Conservation (phyloP, 2,888 invertebrate species). For the Pyrrhia umbra region DNA sequence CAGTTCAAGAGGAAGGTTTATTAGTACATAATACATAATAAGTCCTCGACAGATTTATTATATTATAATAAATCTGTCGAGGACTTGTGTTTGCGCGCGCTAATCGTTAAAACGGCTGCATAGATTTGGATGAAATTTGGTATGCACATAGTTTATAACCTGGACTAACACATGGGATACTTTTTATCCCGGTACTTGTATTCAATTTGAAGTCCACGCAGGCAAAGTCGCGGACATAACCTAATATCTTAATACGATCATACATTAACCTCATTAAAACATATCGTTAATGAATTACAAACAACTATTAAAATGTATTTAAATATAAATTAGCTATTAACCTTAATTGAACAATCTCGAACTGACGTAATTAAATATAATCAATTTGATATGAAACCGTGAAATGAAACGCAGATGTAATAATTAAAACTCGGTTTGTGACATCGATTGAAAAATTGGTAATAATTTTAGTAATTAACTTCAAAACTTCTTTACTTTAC, state of each 20-base stretch:
- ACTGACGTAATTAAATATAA: conserved; percentile 32
- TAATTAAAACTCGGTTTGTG: conserved; percentile 1
- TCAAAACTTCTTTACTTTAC: not conserved
- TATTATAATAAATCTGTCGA: too few relatives aligned
- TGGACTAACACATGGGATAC: too few relatives aligned
- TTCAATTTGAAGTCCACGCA: too few relatives aligned
- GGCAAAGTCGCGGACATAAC: too few relatives aligned
- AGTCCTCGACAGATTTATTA: too few relatives aligned
- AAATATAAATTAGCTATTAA: conserved; percentile 38
- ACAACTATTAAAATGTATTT: not conserved
- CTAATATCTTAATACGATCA: not conserved
- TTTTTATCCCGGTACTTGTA: too few relatives aligned
- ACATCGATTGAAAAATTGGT: not conserved
- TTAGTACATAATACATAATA: too few relatives aligned
- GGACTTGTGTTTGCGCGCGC: too few relatives aligned
- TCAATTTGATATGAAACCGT: conserved; percentile 40
- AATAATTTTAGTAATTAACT: not conserved
- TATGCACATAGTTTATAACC: too few relatives aligned
- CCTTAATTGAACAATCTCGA: conserved; percentile 37
- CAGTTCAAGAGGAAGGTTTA: too few relatives aligned
- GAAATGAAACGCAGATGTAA: conserved; percentile 15
- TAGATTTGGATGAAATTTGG: too few relatives aligned
- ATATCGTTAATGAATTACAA: conserved; percentile 2
- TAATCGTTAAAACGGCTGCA: too few relatives aligned
- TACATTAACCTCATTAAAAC: conserved; percentile 24